A percentile compares a stretch with the other conserved stretches of the same genome.
These are phyloP conservation scores for Laspeyria flexula DNA, from an alignment of 2,888 invertebrate genomes.

Conservation along the genomic window DNA sequence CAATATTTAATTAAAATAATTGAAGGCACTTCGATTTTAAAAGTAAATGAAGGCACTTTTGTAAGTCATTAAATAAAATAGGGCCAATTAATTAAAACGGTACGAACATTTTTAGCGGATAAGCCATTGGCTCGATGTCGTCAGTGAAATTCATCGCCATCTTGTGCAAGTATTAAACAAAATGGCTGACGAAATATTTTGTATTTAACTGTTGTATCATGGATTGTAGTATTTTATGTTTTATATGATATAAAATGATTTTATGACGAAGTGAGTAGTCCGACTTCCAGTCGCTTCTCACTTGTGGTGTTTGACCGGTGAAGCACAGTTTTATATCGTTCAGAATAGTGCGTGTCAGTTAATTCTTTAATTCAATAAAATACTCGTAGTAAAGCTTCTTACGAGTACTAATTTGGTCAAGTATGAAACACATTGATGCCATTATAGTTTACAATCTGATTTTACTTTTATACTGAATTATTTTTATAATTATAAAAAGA, in stretches of 20 bases:
- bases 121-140: conserved; percentile 74
- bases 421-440: conserved; percentile 67
- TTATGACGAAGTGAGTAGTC: conserved; percentile 84
- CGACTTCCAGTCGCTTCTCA: conserved; percentile 85
- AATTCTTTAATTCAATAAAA: conserved; percentile 86
- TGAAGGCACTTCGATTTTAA: conserved; percentile 22
- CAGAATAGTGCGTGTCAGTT: conserved; percentile 77
- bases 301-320: conserved; percentile 60
- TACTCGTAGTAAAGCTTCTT: conserved; percentile 81
- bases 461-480: conserved; percentile 47
- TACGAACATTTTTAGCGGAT: conserved; percentile 80
- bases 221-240: conserved; percentile 43
- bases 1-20: conserved; percentile 30
- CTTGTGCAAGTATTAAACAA: conserved; percentile 63
- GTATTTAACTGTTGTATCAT: conserved; percentile 54
- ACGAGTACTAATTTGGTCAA: conserved; percentile 78
- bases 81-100: conserved; percentile 21
- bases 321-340: conserved; percentile 72
- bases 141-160: conserved; percentile 77
- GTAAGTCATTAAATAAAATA: conserved; percentile 14
- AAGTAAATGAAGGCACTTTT: conserved; percentile 10
- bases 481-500: too few relatives aligned
- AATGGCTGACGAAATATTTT: conserved; percentile 55
- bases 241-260: conserved; percentile 34
- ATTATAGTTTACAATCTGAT: conserved; percentile 72